phyloP scores from a whole-genome alignment of 2,888 invertebrate species.

The Apoda limacodes region DNA sequence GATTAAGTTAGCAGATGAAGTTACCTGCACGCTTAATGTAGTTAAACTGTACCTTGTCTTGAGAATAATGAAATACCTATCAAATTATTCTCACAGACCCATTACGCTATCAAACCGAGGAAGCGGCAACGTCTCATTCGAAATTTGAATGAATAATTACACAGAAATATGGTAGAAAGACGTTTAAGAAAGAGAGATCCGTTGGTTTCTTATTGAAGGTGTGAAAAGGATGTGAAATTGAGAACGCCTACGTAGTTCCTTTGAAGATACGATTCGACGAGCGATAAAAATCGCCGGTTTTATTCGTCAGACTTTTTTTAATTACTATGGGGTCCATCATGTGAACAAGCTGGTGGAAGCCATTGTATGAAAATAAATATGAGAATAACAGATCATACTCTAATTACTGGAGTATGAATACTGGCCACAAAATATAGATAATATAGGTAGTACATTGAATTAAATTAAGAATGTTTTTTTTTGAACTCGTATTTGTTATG shows the following conservation, averaged over 20 bases:
- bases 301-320: constrained; percentile 67
- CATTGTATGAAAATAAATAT: constrained; percentile 60
- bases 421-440: too few species aligned
- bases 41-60: background rate
- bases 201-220: constrained; percentile 23
- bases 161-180: background rate
- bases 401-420: too few species aligned
- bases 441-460: too few species aligned
- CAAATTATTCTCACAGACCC: constrained; percentile 52
- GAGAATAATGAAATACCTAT: constrained; percentile 19
- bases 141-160: constrained; percentile 60
- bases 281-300: constrained; percentile 67
- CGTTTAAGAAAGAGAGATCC: constrained; percentile 29
- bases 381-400: too few species aligned
- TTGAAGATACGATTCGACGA: constrained; percentile 60
- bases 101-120: constrained; percentile 44
- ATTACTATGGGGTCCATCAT: constrained; percentile 62
- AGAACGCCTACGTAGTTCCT: constrained; percentile 60
- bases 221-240: constrained; percentile 42
- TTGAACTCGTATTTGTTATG: too few species aligned
- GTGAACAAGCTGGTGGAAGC: constrained; percentile 54
- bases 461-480: too few species aligned
- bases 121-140: constrained; percentile 39
- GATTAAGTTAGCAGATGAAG: too few species aligned
- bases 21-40: too few species aligned